Evolutionary conservation across 2,797 vertebrate genomes (phyloP).

Genomic region (Rhabdomys pumilio): DNA sequence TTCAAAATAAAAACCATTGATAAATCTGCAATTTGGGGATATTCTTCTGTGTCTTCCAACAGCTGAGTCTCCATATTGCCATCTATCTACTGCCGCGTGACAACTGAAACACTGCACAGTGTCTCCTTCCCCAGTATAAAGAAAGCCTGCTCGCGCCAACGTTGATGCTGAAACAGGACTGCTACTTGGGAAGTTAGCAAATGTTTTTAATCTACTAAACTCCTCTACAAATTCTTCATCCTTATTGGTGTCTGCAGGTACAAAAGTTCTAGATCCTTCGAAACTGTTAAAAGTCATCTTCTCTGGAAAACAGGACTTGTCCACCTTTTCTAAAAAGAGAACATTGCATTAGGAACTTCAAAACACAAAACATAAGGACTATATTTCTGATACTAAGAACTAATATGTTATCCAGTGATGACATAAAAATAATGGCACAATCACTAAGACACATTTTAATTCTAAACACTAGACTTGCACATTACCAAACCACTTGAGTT

Average conservation of each 20-base stretch:
- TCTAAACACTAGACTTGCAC: conserved; percentile 65
- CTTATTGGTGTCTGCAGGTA: conserved; percentile 74
- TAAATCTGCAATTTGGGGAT: conserved; percentile 95
- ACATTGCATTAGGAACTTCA: conserved; percentile 83
- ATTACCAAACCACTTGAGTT: conserved; percentile 48
- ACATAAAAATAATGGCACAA: conserved; percentile 60
- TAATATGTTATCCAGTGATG: conserved; percentile 30
- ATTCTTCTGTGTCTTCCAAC: conserved; percentile 92
- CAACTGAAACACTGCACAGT: conserved; percentile 96
- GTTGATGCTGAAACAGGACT: conserved; percentile 90
- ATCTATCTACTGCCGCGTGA: conserved; percentile 92
- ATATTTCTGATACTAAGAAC: conserved; percentile 47
- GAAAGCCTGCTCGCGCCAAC: conserved; percentile 95
- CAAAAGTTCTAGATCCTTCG: conserved; percentile 72
- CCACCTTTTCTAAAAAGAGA: conserved; percentile 84
- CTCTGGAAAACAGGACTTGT: conserved; percentile 75
- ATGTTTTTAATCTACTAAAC: conserved; percentile 90
- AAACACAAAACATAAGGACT: conserved; percentile 54
- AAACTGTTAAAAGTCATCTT: conserved; percentile 88
- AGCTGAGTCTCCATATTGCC: conserved; percentile 93
- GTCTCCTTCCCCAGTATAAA: conserved; percentile 94
- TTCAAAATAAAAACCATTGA: conserved; percentile 88
- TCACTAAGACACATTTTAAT: conserved; percentile 58
- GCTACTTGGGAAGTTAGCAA: conserved; percentile 90
- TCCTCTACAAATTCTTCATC: conserved; percentile 91